Percentiles rank a stretch among this genome's conserved stretches.
phyloP scores from a whole-genome alignment of 2,888 invertebrate species.

The Dasysyrphus albostriatus region DNA sequence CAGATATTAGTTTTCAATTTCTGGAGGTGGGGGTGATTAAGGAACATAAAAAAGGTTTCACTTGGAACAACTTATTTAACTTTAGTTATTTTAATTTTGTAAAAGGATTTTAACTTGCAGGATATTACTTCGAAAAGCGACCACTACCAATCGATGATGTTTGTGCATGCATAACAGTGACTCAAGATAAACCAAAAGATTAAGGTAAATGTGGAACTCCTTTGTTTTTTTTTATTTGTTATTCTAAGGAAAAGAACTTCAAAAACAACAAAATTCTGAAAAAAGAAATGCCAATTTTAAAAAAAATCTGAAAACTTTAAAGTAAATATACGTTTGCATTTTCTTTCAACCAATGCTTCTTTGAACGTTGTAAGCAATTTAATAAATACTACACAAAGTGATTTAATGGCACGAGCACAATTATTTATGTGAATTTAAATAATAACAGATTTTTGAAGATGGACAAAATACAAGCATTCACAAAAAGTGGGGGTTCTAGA shows the following conservation, averaged over 20 bases:
- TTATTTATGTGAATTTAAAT: too few species aligned
- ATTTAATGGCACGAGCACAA: too few species aligned
- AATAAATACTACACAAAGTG: too few species aligned
- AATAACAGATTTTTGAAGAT: too few species aligned
- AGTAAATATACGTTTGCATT: too few species aligned
- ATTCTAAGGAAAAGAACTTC: constrained; percentile 3
- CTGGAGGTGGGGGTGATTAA: constrained; percentile 12
- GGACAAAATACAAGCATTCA: too few species aligned
- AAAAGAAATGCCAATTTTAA: neutral
- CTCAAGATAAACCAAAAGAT: neutral
- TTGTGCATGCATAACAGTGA: constrained; percentile 15
- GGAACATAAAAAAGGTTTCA: constrained; percentile 27
- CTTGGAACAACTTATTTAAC: neutral
- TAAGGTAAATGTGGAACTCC: constrained; percentile 10
- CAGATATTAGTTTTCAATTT: constrained; percentile 58
- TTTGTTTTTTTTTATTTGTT: neutral
- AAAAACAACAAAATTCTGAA: constrained; percentile 23
- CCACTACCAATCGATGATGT: constrained; percentile 10
- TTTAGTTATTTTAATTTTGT: neutral
- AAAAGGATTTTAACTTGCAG: constrained; percentile 4
- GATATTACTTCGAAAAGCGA: constrained; percentile 21
- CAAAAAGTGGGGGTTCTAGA: too few species aligned
- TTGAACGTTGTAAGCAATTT: too few species aligned
- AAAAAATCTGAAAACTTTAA: too few species aligned
- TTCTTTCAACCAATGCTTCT: too few species aligned